Percentiles rank a stretch among this genome's conserved stretches.
These are phyloP conservation scores for Varecia variegata DNA, from an alignment of 2,797 vertebrate genomes.

Conservation along the genomic window DNA sequence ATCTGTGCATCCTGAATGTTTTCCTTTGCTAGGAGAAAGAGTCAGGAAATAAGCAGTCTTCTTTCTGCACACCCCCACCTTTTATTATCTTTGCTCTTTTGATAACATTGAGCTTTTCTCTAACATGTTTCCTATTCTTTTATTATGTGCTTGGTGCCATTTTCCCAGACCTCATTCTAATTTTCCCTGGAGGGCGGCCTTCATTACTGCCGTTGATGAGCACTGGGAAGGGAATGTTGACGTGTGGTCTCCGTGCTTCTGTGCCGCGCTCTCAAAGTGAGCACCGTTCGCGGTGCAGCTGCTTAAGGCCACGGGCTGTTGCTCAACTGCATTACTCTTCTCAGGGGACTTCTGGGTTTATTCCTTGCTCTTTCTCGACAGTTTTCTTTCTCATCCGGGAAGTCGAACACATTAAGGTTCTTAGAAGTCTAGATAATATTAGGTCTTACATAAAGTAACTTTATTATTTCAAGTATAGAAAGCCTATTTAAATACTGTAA, in stretches of 20 bases:
- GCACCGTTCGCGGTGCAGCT: slow-evolving; percentile 46
- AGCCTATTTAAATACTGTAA: slow-evolving; percentile 26
- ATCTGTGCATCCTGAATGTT: neutral
- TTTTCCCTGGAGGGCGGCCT: slow-evolving; percentile 70
- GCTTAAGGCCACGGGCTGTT: slow-evolving; percentile 66
- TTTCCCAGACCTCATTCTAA: slow-evolving; percentile 71
- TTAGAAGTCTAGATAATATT: slow-evolving; percentile 30
- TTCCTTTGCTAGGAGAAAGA: neutral
- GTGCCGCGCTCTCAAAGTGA: slow-evolving; percentile 28
- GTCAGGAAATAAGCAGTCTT: neutral
- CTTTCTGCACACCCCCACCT: neutral
- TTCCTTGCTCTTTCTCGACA: slow-evolving; percentile 36
- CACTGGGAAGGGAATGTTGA: neutral
- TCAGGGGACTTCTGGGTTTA: slow-evolving; percentile 68
- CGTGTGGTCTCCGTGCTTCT: slow-evolving; percentile 25
- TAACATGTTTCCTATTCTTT: slow-evolving; percentile 65
- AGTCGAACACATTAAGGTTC: slow-evolving; percentile 1
- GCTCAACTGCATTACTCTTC: slow-evolving; percentile 62
- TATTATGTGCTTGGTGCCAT: slow-evolving; percentile 65
- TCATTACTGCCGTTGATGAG: slow-evolving; percentile 58
- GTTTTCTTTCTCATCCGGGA: slow-evolving; percentile 56
- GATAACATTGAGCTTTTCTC: slow-evolving; percentile 49
- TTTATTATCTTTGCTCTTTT: slow-evolving; percentile 54
- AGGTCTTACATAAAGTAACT: slow-evolving; percentile 12
- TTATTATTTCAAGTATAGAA: slow-evolving; percentile 19